Conservation (phyloP, 2,113 vertebrate genomes). For the Rhegmatorhina hoffmannsi region DNA sequence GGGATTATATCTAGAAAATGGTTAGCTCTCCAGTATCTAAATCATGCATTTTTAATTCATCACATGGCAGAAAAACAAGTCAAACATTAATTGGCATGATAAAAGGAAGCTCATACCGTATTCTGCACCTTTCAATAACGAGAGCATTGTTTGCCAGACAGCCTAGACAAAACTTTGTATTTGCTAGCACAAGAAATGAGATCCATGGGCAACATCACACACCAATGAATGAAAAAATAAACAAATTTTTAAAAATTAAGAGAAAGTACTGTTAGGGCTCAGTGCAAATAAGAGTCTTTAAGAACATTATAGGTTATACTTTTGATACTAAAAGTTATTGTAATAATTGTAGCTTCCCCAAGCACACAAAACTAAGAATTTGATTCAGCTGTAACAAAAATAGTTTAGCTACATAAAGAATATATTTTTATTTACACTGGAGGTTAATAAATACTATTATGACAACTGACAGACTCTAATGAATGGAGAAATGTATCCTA, state of each 20-base stretch:
- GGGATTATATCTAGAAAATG: constrained; percentile 70
- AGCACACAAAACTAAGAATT: not conserved
- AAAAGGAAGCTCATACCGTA: constrained; percentile 47
- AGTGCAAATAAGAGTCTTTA: not conserved
- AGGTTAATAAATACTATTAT: not conserved
- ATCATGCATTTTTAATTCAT: constrained; percentile 80
- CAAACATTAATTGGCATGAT: constrained; percentile 72
- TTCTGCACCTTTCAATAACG: not conserved
- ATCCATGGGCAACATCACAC: not conserved
- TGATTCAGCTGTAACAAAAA: not conserved
- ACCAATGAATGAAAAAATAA: not conserved
- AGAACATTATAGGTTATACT: not conserved
- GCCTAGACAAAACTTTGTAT: not conserved
- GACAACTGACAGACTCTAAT: not conserved
- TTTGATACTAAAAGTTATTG: not conserved
- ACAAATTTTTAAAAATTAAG: not conserved
- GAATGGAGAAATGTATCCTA: not conserved
- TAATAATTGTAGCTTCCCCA: not conserved
- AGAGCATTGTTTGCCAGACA: not conserved
- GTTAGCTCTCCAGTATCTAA: constrained; percentile 65
- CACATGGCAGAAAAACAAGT: constrained; percentile 74
- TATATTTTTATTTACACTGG: not conserved
- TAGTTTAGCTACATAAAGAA: not conserved
- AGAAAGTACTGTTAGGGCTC: not conserved
- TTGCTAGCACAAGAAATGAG: not conserved